Evolutionary conservation across 2,113 vertebrate species (phyloP).

Genomic region (Cyprinodon variegatus): DNA sequence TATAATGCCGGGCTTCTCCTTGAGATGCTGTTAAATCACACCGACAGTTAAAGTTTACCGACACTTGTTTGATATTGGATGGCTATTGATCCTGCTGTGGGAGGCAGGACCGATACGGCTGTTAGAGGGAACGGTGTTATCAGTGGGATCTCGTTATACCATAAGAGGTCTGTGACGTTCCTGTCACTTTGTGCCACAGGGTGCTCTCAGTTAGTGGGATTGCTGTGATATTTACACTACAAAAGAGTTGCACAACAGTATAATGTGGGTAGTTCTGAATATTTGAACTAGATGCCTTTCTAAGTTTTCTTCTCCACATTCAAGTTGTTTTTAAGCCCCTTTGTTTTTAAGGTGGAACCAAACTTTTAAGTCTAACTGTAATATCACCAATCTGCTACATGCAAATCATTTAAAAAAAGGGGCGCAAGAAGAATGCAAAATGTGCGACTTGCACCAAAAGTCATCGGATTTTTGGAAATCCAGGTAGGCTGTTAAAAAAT

Average conservation of each 20-base stretch:
- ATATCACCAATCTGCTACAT: conserved; percentile 13
- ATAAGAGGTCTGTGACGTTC: conserved; percentile 4
- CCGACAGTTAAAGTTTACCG: conserved; percentile 63
- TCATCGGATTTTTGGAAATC: conserved; percentile 50
- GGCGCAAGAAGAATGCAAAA: conserved; percentile 16
- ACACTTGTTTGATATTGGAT: conserved; percentile 27
- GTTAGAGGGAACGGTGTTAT: conserved; percentile 2
- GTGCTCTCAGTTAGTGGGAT: conserved; percentile 20
- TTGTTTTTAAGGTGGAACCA: conserved; percentile 37
- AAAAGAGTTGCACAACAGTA: conserved; percentile 15
- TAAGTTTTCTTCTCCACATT: conserved; percentile 39
- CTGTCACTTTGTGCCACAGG: conserved; percentile 41
- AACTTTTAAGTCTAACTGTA: conserved; percentile 32
- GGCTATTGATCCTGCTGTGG: conserved; percentile 1
- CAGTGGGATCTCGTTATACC: conserved; percentile 19
- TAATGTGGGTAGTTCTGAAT: conserved; percentile 40
- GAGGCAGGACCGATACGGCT: neutral
- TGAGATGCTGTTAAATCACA: conserved; percentile 45
- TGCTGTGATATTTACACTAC: conserved; percentile 41
- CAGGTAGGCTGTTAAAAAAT: conserved; percentile 60
- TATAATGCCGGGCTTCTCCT: conserved; percentile 31
- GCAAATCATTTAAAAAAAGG: conserved; percentile 20
- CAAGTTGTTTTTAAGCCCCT: conserved; percentile 27
- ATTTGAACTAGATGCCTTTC: conserved; percentile 71
- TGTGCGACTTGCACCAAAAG: conserved; percentile 25